These are phyloP conservation scores for Epizoanthus rinbou DNA, from an alignment of 92 coral and sea anemone genomes.

Conservation along the genomic window DNA sequence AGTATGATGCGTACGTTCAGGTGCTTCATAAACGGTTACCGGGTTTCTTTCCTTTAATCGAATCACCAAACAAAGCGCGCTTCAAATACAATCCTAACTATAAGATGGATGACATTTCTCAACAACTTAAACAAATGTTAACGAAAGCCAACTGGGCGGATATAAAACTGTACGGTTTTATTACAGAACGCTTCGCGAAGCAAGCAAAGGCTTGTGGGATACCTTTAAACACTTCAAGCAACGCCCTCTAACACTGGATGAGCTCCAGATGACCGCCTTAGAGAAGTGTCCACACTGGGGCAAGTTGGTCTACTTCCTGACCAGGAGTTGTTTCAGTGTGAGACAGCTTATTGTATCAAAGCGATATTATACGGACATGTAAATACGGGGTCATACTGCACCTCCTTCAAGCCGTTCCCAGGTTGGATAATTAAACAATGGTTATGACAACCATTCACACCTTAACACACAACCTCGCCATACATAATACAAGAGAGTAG, in stretches of 20 bases:
- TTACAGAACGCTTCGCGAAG: conserved; percentile 61
- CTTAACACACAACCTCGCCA: not conserved
- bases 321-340: too few species aligned
- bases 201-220: conserved; percentile 87
- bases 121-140: conserved; percentile 50
- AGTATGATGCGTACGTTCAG: conserved; percentile 65
- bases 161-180: conserved; percentile 68
- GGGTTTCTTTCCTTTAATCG: conserved; percentile 53
- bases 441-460: not conserved
- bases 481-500: not conserved
- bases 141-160: conserved; percentile 81
- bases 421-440: not conserved
- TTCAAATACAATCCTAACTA: conserved; percentile 64
- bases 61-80: conserved; percentile 40
- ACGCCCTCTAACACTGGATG: too few species aligned
- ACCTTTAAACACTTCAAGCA: not conserved
- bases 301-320: too few species aligned
- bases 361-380: too few species aligned
- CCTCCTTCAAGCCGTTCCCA: not conserved
- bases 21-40: conserved; percentile 85
- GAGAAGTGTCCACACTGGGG: too few species aligned
- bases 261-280: too few species aligned
- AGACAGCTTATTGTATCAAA: too few species aligned
- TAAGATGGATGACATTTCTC: conserved; percentile 55
- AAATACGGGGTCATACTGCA: not conserved